Evolutionary conservation across 1,140 invertebrate genomes (phyloP).

Genomic region (Bombus confusus): DNA sequence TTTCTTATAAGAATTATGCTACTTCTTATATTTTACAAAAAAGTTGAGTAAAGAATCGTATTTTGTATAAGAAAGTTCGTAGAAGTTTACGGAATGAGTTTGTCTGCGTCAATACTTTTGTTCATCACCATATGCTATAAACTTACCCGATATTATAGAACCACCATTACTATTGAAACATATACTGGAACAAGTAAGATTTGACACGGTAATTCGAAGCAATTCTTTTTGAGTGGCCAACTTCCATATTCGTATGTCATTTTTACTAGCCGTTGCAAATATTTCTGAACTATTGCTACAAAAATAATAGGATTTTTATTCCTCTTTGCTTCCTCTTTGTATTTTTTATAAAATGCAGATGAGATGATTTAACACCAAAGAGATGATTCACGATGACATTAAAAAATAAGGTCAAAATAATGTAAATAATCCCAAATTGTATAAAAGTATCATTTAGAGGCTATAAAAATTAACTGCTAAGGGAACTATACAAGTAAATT

Average conservation of each 20-base stretch:
- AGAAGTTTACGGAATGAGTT: too few relatives aligned
- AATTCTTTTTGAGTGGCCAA: constrained; percentile 89
- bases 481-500: too few relatives aligned
- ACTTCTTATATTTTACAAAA: too few relatives aligned
- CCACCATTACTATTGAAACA: constrained; percentile 91
- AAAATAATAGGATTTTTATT: constrained; percentile 44
- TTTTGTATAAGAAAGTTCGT: too few relatives aligned
- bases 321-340: background rate
- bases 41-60: too few relatives aligned
- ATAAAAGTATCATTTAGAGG: too few relatives aligned
- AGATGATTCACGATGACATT: background rate
- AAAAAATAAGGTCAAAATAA: too few relatives aligned
- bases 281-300: constrained; percentile 89
- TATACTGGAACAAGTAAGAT: constrained; percentile 92
- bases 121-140: background rate
- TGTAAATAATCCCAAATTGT: too few relatives aligned
- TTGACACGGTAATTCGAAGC: constrained; percentile 91
- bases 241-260: constrained; percentile 94
- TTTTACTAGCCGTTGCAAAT: constrained; percentile 92
- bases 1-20: too few relatives aligned
- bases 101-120: too few relatives aligned
- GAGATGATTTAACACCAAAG: background rate
- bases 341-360: background rate
- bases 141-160: constrained; percentile 88
- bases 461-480: too few relatives aligned